Percentiles rank a stretch among this genome's conserved stretches.
Conservation (phyloP, 2,888 invertebrate species). For the Andrena minutula region DNA sequence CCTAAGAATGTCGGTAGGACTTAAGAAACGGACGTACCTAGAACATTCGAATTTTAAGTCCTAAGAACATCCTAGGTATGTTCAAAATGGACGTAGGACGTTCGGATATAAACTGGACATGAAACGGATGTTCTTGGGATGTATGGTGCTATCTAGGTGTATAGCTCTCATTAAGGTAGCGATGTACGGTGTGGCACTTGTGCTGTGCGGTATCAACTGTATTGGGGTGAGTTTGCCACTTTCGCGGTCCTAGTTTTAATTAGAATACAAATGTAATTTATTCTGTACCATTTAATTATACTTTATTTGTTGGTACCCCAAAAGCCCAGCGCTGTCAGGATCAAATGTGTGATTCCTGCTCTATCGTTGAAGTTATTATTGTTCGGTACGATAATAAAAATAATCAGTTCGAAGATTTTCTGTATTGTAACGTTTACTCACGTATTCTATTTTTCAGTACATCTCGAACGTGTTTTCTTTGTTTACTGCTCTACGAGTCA, state of each 20-base stretch:
- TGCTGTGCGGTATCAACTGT: conserved; percentile 40
- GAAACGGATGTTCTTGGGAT: too few species aligned
- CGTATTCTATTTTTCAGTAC: conserved; percentile 52
- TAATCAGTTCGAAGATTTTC: not conserved
- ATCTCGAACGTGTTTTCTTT: conserved; percentile 64
- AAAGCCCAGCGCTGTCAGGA: conserved; percentile 50
- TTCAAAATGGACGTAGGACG: too few species aligned
- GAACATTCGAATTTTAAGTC: too few species aligned
- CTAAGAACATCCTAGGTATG: too few species aligned
- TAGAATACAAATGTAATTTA: too few species aligned
- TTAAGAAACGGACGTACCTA: too few species aligned
- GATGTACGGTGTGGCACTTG: conserved; percentile 6
- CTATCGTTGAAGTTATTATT: conserved; percentile 60
- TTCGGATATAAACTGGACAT: too few species aligned
- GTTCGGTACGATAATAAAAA: conserved; percentile 26
- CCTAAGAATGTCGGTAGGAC: too few species aligned
- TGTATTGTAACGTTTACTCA: not conserved
- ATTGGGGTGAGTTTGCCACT: conserved; percentile 47
- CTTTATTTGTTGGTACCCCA: conserved; percentile 43
- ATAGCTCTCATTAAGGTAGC: conserved; percentile 26
- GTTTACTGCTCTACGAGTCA: conserved; percentile 63
- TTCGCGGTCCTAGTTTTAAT: too few species aligned
- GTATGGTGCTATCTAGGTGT: too few species aligned
- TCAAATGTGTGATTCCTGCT: conserved; percentile 59
- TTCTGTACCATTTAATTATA: not conserved